Evolutionary conservation across 2,888 invertebrate species (phyloP).

Genomic region (Morpho achilles): DNA sequence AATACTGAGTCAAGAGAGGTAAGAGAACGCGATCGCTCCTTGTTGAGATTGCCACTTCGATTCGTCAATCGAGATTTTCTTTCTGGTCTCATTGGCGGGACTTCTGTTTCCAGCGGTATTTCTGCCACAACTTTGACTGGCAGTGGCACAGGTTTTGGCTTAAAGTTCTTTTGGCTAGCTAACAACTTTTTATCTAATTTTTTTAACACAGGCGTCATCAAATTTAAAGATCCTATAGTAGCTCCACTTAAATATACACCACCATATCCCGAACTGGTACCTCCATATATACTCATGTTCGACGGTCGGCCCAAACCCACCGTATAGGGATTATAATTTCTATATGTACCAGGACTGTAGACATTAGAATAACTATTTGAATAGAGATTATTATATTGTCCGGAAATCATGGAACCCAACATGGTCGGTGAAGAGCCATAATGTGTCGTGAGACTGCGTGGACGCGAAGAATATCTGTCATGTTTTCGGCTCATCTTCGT

Average conservation of each 20-base stretch:
- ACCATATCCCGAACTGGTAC: constrained; percentile 83
- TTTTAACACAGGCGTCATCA: constrained; percentile 76
- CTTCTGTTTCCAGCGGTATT: constrained; percentile 27
- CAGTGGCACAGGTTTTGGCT: constrained; percentile 59
- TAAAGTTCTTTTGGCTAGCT: constrained; percentile 73
- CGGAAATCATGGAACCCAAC: constrained; percentile 59
- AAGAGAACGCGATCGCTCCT: constrained; percentile 67
- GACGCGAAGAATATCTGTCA: constrained; percentile 62
- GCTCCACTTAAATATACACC: constrained; percentile 82
- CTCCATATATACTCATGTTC: constrained; percentile 78
- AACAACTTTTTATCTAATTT: constrained; percentile 69
- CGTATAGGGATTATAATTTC: constrained; percentile 70
- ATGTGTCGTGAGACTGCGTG: constrained; percentile 61
- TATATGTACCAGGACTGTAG: constrained; percentile 55
- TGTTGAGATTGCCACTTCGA: constrained; percentile 48
- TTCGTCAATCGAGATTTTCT: constrained; percentile 48
- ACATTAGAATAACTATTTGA: constrained; percentile 58
- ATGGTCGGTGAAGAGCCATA: constrained; percentile 70
- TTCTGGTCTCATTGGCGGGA: constrained; percentile 52
- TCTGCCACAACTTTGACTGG: constrained; percentile 43
- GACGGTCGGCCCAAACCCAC: constrained; percentile 62
- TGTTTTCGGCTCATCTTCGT: constrained; percentile 69
- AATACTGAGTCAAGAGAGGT: constrained; percentile 53
- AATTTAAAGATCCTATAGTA: constrained; percentile 77
- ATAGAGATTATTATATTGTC: constrained; percentile 61